Evolutionary conservation across 2,888 invertebrate species (phyloP).

Genomic region (Oxyteleia sp.): DNA sequence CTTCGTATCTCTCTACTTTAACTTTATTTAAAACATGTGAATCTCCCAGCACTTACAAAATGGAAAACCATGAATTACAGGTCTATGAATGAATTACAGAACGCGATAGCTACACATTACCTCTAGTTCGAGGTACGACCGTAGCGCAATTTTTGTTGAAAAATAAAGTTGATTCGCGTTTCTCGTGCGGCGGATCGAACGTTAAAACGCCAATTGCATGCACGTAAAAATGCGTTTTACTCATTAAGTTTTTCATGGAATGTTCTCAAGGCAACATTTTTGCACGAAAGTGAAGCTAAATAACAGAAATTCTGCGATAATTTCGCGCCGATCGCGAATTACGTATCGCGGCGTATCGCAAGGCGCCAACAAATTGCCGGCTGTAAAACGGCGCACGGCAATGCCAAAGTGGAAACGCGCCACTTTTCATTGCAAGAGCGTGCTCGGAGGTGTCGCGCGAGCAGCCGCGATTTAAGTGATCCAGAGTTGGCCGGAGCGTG

Average conservation of each 20-base stretch:
- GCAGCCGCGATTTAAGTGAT: slow-evolving; percentile 46
- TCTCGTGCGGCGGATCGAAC: slow-evolving; percentile 14
- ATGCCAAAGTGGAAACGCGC: slow-evolving; percentile 24
- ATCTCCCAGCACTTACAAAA: too few species aligned
- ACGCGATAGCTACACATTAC: too few species aligned
- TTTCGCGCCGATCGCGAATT: slow-evolving; percentile 62
- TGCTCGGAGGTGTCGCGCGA: slow-evolving; percentile 13
- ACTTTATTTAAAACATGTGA: too few species aligned
- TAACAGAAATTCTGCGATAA: slow-evolving; percentile 62
- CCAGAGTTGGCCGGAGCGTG: slow-evolving; percentile 25
- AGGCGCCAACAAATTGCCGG: slow-evolving; percentile 67
- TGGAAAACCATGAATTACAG: too few species aligned
- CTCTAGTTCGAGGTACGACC: too few species aligned
- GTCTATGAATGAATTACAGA: too few species aligned
- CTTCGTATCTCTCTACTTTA: too few species aligned
- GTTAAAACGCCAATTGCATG: slow-evolving; percentile 56
- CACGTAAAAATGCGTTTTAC: slow-evolving; percentile 49
- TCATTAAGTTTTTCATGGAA: slow-evolving; percentile 64
- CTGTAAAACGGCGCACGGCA: slow-evolving; percentile 31
- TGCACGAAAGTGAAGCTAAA: slow-evolving; percentile 61
- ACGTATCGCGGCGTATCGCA: slow-evolving; percentile 45
- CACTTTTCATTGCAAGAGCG: slow-evolving; percentile 45
- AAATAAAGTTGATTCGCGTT: slow-evolving; percentile 32
- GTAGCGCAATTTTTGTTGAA: too few species aligned
- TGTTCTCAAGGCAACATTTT: slow-evolving; percentile 64